A percentile compares a stretch with the other conserved stretches of the same genome.
These are phyloP conservation scores for Lipophrys pholis DNA, from an alignment of 2,113 vertebrate genomes.

Conservation along the genomic window DNA sequence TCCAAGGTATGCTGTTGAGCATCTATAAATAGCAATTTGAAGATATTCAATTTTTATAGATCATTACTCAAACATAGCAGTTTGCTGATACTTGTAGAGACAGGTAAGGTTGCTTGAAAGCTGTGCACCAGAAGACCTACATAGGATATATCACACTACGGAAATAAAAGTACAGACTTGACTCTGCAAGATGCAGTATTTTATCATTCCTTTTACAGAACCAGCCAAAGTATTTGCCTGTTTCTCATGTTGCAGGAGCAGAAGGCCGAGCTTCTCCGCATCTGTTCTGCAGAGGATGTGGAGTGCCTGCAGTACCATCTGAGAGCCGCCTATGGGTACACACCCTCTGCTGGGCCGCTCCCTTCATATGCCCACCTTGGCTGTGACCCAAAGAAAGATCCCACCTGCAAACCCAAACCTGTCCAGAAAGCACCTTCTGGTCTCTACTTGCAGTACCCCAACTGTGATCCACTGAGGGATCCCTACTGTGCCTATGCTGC, in stretches of 20 bases:
- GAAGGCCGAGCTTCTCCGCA: constrained; percentile 81
- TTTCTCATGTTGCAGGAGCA: constrained; percentile 68
- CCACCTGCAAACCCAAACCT: constrained; percentile 71
- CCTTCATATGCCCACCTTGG: constrained; percentile 83
- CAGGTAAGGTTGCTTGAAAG: background rate
- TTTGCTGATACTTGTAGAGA: too few species aligned
- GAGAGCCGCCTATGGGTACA: constrained; percentile 79
- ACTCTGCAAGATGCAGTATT: background rate
- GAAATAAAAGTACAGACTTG: background rate
- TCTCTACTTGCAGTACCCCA: constrained; percentile 74
- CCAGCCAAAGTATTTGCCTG: background rate
- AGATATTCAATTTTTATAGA: too few species aligned
- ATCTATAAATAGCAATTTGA: too few species aligned
- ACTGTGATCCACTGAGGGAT: constrained; percentile 80
- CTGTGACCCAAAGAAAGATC: constrained; percentile 82
- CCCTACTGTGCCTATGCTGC: constrained; percentile 77
- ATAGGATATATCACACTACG: background rate
- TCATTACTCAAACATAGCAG: too few species aligned
- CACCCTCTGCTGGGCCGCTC: constrained; percentile 52
- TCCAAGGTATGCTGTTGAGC: constrained; percentile 57
- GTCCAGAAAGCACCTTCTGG: constrained; percentile 77
- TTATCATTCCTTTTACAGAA: background rate
- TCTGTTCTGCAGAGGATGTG: constrained; percentile 80
- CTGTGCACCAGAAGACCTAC: background rate
- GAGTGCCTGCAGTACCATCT: constrained; percentile 87